Percentiles rank a stretch among this genome's conserved stretches.
These are phyloP conservation scores for Malurus alboscapulatus DNA, from an alignment of 2,113 vertebrate species.

Conservation along the genomic window DNA sequence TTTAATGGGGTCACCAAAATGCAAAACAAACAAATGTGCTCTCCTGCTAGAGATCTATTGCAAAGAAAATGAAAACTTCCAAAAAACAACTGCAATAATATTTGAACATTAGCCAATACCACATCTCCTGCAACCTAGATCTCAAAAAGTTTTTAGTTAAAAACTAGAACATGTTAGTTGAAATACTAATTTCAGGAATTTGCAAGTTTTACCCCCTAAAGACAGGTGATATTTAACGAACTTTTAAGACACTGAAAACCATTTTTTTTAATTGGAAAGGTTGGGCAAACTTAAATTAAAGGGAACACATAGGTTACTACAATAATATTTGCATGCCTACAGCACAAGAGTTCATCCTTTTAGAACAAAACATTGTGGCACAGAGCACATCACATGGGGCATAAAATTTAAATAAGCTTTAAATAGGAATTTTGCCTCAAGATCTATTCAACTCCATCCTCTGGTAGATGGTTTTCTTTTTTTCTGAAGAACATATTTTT, in stretches of 20 bases:
- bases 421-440: conserved; percentile 30
- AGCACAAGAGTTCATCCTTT: not conserved
- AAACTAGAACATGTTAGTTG: not conserved
- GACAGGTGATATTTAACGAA: not conserved
- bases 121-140: not conserved
- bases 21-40: not conserved
- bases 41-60: not conserved
- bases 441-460: not conserved
- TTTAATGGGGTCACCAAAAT: not conserved
- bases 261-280: not conserved
- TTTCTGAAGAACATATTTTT: not conserved
- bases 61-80: not conserved
- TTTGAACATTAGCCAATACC: not conserved
- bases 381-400: not conserved
- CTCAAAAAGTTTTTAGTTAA: not conserved
- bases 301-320: not conserved
- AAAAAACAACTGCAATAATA: not conserved
- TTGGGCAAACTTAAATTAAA: not conserved
- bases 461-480: not conserved
- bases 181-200: not conserved
- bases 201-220: not conserved
- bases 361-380: not conserved
- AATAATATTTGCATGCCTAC: not conserved
- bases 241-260: not conserved
- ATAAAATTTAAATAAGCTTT: conserved; percentile 8